phyloP scores from a whole-genome alignment of 2,113 vertebrate genomes.

The Gambusia holbrooki region DNA sequence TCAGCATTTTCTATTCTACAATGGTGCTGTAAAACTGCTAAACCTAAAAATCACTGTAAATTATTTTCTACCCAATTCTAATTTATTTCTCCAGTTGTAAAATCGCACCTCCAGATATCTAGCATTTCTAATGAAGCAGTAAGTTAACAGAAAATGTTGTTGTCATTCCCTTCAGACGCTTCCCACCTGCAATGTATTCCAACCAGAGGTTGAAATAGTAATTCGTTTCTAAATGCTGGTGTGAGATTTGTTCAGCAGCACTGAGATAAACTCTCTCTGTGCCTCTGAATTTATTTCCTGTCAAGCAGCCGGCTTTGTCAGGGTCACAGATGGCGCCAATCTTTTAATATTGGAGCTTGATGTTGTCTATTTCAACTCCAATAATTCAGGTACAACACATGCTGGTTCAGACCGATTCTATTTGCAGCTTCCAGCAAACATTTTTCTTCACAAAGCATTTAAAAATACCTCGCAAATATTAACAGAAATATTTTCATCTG shows the following conservation, averaged over 20 bases:
- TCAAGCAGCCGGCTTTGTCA: constrained; percentile 23
- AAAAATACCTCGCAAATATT: neutral
- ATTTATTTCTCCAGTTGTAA: neutral
- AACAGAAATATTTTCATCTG: neutral
- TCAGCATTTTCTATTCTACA: neutral
- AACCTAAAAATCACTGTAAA: neutral
- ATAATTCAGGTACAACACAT: neutral
- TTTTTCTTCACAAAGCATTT: no score
- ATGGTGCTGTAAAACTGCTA: neutral
- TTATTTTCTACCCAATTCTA: no score
- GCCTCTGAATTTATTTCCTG: constrained; percentile 15
- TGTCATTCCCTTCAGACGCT: neutral
- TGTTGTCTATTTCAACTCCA: neutral
- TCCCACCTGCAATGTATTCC: neutral
- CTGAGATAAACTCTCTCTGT: constrained; percentile 11
- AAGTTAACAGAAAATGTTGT: neutral
- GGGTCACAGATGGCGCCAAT: constrained; percentile 9
- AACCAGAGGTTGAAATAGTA: neutral
- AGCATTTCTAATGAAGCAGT: neutral
- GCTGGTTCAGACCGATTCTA: neutral
- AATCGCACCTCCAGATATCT: neutral
- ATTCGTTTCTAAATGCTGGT: neutral
- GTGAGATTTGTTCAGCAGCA: constrained; percentile 2
- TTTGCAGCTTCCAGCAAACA: neutral
- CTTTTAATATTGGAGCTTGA: constrained; percentile 19